Base-by-base conservation (phyloP, 2,113 vertebrate species). In the Aspiorhynchus laticeps region DNA sequence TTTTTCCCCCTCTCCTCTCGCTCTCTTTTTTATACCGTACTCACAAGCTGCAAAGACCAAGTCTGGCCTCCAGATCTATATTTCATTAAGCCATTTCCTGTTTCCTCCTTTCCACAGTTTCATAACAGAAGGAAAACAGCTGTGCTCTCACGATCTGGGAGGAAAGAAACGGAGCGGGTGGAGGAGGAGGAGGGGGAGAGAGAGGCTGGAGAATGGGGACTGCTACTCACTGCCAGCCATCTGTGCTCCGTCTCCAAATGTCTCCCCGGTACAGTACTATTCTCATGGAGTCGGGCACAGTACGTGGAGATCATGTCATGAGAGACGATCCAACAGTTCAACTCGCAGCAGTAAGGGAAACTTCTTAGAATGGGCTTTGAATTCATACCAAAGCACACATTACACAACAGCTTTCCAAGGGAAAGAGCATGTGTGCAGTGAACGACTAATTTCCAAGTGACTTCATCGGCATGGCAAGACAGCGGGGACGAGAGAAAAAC, bases 51-150 rank as follows among this genome's bases (percentile, higher is more conserved):
- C 88, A 87, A 75, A 89, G 85, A 85, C 81, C 86, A 87, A 91
- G 88, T 81, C 89, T 88, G 71, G 85, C 85, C 73, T 63, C 88
- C 89, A 85, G 82, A 85, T 88, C 87, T 76, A 81, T 86, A 86
- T 88, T 84, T 92, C 88, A 88, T 90, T 24, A 82, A 91, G 90
- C 90, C 87, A 90, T 92, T 93, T 92, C 91, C 91, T 88, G 88
- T 90, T 93, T 93, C 90, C 91, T 92, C 94, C 94, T 80, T 81
- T 85, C 78, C 71, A n/a, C 87, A 81, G 87, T 88, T 88, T 88
- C 83, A 85, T 88, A 82, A 82, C 85, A 90, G 78, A 84, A 83
- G 86, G 88, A 87, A 87, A 87, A 88, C 84, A 88, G 84, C 87
- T 88, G 87, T 86, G 87, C 87, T 82, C 84, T 86, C 87, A 88